Evolutionary conservation across 2,888 invertebrate genomes (phyloP).

Genomic region (Sarcophaga caerulescens): DNA sequence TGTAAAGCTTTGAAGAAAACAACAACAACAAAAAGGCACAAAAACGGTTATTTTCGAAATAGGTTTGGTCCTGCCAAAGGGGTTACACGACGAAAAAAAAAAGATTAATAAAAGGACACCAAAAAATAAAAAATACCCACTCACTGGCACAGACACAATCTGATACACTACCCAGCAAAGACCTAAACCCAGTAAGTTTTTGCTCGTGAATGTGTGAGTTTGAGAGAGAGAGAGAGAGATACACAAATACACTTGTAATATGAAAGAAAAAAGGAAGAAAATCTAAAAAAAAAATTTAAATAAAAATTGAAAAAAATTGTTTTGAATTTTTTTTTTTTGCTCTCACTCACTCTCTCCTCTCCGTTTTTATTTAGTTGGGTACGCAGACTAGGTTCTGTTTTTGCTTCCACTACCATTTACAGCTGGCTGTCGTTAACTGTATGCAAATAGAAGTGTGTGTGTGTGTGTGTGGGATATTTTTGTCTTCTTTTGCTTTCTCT

Average conservation of each 20-base stretch:
- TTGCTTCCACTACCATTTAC: conserved; percentile 20
- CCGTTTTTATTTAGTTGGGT: not conserved
- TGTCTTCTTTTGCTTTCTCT: conserved; percentile 45
- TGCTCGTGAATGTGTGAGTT: too few relatives aligned
- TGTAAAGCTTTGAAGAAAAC: conserved; percentile 40
- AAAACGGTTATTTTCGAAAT: conserved; percentile 45
- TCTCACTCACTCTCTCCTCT: not conserved
- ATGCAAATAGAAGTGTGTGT: not conserved
- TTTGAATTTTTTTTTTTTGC: conserved; percentile 59
- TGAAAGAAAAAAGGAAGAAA: conserved; percentile 30
- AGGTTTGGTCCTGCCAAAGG: conserved; percentile 67
- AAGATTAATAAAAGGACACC: conserved; percentile 44
- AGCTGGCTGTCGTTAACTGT: not conserved
- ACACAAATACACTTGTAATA: not conserved
- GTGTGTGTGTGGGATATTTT: not conserved
- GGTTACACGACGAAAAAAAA: conserved; percentile 42
- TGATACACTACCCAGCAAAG: conserved; percentile 4
- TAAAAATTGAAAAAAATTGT: conserved; percentile 58
- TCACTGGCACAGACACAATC: conserved; percentile 16
- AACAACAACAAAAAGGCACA: not conserved
- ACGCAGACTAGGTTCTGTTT: not conserved
- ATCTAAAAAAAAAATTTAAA: conserved; percentile 40
- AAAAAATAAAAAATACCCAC: conserved; percentile 25
- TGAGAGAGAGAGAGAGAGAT: too few relatives aligned
- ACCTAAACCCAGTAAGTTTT: not conserved